Evolutionary conservation across 37 sponge, comb jelly and placozoan genomes (phyloP).

Genomic region (Aplysina aerophoba): DNA sequence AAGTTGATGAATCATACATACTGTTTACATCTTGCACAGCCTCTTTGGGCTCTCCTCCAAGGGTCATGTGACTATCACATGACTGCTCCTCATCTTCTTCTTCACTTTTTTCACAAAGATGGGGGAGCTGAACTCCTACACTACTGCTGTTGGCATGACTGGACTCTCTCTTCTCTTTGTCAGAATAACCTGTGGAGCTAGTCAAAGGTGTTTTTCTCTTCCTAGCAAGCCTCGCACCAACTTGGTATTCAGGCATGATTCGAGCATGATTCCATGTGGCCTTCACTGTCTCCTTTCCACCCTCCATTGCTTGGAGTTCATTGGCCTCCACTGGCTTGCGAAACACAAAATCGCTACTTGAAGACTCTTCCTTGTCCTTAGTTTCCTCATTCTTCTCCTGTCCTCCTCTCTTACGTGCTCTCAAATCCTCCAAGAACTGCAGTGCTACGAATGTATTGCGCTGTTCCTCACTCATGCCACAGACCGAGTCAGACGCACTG

Average conservation of each 20-base stretch:
- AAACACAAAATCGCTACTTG: neutral
- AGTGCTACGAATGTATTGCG: conserved; percentile 54
- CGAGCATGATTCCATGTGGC: conserved; percentile 21
- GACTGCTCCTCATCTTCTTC: neutral
- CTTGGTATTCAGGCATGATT: conserved; percentile 13
- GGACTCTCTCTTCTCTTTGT: neutral
- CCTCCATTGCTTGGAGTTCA: neutral
- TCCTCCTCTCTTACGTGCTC: neutral
- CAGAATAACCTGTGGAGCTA: neutral
- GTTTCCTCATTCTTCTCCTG: neutral
- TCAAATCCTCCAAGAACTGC: conserved; percentile 50
- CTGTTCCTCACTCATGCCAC: conserved; percentile 50
- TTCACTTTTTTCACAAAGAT: neutral
- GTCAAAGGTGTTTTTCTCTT: neutral
- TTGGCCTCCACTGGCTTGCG: no score
- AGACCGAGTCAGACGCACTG: conserved; percentile 16
- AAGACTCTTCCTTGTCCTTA: neutral
- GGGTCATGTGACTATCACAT: conserved; percentile 1
- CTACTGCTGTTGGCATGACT: neutral
- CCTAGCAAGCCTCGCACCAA: neutral
- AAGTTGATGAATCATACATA: neutral
- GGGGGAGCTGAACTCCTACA: neutral
- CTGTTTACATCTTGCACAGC: neutral
- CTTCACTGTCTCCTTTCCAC: neutral
- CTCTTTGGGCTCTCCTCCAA: neutral